These are phyloP conservation scores for Megalopta genalis DNA, from an alignment of 1,140 invertebrate species.

Conservation along the genomic window DNA sequence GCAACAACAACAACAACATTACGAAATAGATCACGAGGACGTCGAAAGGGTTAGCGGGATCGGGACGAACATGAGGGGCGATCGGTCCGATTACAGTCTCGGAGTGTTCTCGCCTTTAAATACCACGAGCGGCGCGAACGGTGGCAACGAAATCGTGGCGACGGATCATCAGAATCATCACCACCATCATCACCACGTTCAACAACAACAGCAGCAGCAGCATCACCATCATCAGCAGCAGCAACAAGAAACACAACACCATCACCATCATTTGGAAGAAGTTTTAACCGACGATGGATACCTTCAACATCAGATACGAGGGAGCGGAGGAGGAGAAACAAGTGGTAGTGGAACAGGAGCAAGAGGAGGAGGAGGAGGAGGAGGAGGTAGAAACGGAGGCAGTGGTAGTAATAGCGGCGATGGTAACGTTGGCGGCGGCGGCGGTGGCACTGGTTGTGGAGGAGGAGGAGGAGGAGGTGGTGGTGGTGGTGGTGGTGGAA, in stretches of 20 bases:
- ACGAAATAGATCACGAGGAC: constrained; percentile 56
- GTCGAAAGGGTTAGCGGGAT: constrained; percentile 65
- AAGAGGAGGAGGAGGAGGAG: constrained; percentile 24
- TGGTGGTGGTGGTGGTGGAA: neutral
- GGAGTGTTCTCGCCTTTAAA: constrained; percentile 65
- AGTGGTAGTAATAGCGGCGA: neutral
- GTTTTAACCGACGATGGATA: constrained; percentile 69
- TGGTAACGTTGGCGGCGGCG: neutral
- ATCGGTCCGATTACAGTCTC: constrained; percentile 62
- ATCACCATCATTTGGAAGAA: constrained; percentile 72
- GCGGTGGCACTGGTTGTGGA: constrained; percentile 22
- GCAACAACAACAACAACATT: constrained; percentile 51
- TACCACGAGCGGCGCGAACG: neutral
- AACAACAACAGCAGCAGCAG: too few species aligned
- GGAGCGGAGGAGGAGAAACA: constrained; percentile 4
- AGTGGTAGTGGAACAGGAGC: constrained; percentile 33
- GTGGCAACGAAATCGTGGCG: constrained; percentile 18
- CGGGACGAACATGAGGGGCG: constrained; percentile 67
- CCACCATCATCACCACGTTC: constrained; percentile 60
- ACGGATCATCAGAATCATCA: constrained; percentile 68
- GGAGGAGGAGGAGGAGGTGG: constrained; percentile 13
- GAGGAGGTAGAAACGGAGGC: constrained; percentile 9
- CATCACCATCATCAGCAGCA: constrained; percentile 65
- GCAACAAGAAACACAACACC: constrained; percentile 66
- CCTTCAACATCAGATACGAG: constrained; percentile 71